Percentiles rank a stretch among this genome's conserved stretches.
phyloP scores from a whole-genome alignment of 2,113 vertebrate species.

The Psilopogon haemacephalus region DNA sequence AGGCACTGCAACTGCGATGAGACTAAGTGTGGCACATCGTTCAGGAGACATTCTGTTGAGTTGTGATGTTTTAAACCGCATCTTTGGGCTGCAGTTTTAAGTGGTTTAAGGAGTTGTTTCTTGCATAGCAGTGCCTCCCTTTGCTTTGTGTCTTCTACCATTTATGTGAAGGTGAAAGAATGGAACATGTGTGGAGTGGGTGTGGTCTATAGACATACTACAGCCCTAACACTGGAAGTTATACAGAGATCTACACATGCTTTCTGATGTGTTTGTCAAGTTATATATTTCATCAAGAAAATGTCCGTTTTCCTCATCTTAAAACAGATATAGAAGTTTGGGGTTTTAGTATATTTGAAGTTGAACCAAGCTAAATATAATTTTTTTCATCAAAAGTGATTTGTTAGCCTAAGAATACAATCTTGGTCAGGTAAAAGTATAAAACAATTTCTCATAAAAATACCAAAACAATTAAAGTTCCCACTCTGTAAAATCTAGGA shows the following conservation, averaged over 20 bases:
- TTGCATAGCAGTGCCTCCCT: background rate
- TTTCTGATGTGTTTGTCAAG: background rate
- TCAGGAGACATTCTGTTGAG: background rate
- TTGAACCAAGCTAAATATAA: background rate
- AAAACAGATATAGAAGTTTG: background rate
- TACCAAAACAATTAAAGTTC: background rate
- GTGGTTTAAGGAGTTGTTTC: background rate
- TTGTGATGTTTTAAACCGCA: background rate
- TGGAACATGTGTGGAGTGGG: background rate
- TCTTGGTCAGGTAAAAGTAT: background rate
- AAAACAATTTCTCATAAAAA: background rate
- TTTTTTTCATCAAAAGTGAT: background rate
- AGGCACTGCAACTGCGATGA: accelerated
- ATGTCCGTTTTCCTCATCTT: background rate
- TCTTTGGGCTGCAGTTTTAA: background rate
- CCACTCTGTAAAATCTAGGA: background rate
- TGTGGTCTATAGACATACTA: background rate
- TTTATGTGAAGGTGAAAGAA: background rate
- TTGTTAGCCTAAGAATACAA: background rate
- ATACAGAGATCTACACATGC: background rate
- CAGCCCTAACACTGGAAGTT: background rate
- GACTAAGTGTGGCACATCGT: accelerated
- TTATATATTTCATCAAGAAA: background rate
- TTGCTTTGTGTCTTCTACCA: background rate
- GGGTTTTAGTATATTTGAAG: background rate